Evolutionary conservation across 1,140 invertebrate genomes (phyloP).

Genomic region (Daktulosphaira vitifoliae): DNA sequence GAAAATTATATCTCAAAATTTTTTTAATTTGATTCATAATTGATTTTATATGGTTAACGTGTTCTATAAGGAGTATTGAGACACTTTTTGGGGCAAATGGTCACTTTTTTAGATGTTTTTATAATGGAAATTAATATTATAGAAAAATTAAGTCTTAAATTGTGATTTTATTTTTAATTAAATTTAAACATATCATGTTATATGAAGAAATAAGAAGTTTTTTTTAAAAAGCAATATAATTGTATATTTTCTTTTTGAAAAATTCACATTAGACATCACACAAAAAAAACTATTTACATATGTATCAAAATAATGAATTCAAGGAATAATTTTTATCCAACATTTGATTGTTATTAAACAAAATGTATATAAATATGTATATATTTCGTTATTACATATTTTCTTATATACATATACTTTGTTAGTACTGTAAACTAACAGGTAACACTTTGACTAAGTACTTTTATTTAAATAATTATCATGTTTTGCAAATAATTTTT

Average conservation of each 20-base stretch:
- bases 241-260: conserved; percentile 33
- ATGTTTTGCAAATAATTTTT: conserved; percentile 13
- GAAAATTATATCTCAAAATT: too few relatives aligned
- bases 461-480: background rate
- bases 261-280: conserved; percentile 33
- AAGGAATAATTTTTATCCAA: conserved; percentile 31
- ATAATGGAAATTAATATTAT: conserved; percentile 3
- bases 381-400: conserved; percentile 30
- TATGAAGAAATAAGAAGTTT: conserved; percentile 7
- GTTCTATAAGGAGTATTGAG: too few relatives aligned
- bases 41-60: too few relatives aligned
- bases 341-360: conserved; percentile 34
- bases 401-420: conserved; percentile 20
- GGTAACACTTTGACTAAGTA: conserved; percentile 34
- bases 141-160: conserved; percentile 20
- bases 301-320: conserved; percentile 34
- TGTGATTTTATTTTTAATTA: conserved; percentile 4
- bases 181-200: background rate
- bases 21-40: too few relatives aligned
- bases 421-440: conserved; percentile 33
- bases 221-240: conserved; percentile 32
- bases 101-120: too few relatives aligned
- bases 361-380: conserved; percentile 11
- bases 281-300: conserved; percentile 29
- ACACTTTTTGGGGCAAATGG: too few relatives aligned